Base-by-base conservation (phyloP, 1,140 invertebrate genomes). In the Brachionus asplanchnoidis region DNA sequence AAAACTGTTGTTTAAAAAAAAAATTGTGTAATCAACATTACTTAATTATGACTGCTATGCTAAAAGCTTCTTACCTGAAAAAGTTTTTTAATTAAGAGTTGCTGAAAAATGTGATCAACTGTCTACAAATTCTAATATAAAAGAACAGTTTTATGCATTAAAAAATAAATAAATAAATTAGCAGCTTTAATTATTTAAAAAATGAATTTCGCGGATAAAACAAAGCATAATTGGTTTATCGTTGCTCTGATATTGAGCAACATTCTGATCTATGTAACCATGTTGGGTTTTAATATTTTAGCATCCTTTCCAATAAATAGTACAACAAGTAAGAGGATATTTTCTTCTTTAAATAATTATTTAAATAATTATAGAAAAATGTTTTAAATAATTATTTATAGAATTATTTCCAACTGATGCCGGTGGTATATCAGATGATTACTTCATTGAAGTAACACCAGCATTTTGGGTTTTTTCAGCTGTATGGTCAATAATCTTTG, bases 401-500 rank as follows among this genome's bases (percentile, higher is more conserved):
- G 88, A 86, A 70, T 53, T 88, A 11, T 89, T 87, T 73, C 65
- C 70, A 12, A 87, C 86, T 83, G 85, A 77, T 20, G 87, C 86
- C 20, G 86, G 86, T 12, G 85, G 86, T 20, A 85, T 88, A 4
- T 87, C 88, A 2, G 75, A 87, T 68, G 11, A 56, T 20, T 88
- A 80, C 73, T 85, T 85, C 40, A 66, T 87, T 3, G 84, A 88
- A 36, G 86, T 89, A n/a, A 88, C 88, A 4, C 88, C 88, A 23
- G 87, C 88, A 5, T 87, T 86, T 12, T 87, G 87, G 87, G 88
- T 87, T 1, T 88, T 88, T 85, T 86, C 86, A 56, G 11, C 65
- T 12, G 88, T 88, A 17, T 88, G 88, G 88, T 86, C 87, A 11
- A 86, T 88, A 20, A 88, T 88, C 17, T 88, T 88, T 84, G 68